These are phyloP conservation scores for Daphoenositta chrysoptera DNA, from an alignment of 2,113 vertebrate species.

Conservation along the genomic window DNA sequence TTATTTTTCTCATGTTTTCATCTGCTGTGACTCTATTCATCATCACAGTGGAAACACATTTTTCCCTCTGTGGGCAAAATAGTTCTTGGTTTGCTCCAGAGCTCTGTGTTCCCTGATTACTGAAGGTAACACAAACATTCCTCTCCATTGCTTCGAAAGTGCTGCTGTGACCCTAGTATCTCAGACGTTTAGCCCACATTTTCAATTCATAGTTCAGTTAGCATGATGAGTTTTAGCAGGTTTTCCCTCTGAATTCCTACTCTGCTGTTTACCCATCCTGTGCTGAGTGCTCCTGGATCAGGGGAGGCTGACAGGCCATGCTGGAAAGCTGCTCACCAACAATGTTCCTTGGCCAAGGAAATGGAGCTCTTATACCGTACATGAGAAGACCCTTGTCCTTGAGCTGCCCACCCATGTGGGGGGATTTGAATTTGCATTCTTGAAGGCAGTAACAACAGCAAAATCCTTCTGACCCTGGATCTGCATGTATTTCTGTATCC, in stretches of 20 bases:
- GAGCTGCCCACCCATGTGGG: background rate
- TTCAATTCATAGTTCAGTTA: background rate
- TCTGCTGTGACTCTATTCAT: background rate
- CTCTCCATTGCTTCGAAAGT: background rate
- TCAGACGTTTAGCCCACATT: background rate
- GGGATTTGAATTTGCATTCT: background rate
- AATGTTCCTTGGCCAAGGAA: background rate
- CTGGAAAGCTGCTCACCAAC: background rate
- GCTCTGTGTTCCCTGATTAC: background rate
- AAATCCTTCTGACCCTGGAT: background rate
- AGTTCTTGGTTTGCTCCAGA: background rate
- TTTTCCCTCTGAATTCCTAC: background rate
- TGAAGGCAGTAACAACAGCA: background rate
- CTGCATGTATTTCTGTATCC: background rate
- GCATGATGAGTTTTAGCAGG: background rate
- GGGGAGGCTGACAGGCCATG: background rate
- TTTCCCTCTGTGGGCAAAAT: background rate
- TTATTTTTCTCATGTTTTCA: background rate
- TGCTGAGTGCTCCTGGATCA: fast-evolving
- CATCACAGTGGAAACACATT: background rate
- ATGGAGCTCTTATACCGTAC: background rate
- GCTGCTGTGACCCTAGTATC: background rate
- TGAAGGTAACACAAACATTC: background rate
- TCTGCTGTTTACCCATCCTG: fast-evolving
- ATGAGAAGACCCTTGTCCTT: background rate